A percentile compares a stretch with the other conserved stretches of the same genome.
phyloP scores from a whole-genome alignment of 2,113 vertebrate genomes.

The Eira barbara region DNA sequence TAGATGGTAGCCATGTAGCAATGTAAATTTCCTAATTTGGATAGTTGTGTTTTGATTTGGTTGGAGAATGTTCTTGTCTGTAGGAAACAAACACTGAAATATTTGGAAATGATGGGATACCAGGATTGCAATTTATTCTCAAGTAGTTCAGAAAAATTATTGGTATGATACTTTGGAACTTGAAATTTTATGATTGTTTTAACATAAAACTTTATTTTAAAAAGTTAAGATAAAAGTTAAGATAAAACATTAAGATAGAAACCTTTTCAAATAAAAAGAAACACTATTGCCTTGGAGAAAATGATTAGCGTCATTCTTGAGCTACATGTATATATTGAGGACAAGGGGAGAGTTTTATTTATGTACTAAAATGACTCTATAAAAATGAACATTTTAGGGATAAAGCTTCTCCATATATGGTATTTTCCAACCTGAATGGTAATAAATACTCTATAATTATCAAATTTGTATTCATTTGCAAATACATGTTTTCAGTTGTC shows the following conservation, averaged over 20 bases:
- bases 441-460: not conserved
- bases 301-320: not conserved
- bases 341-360: not conserved
- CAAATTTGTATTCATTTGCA: constrained; percentile 4
- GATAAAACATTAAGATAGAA: not conserved
- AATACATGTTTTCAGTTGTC: not conserved
- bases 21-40: not conserved
- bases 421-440: not conserved
- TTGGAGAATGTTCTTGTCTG: not conserved
- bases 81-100: not conserved
- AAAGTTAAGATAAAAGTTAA: too few species aligned
- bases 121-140: not conserved
- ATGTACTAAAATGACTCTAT: not conserved
- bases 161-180: not conserved
- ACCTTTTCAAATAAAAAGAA: not conserved
- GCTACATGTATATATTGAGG: not conserved
- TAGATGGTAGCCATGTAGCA: too few species aligned
- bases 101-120: not conserved
- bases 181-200: not conserved
- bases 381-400: not conserved
- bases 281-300: not conserved
- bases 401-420: not conserved
- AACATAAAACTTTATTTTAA: not conserved
- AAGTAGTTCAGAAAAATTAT: not conserved
- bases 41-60: not conserved